Percentiles rank a stretch among this genome's conserved stretches.
Conservation (phyloP, 35 echinoderm and acorn worm genomes). For the Amphiura filiformis region DNA sequence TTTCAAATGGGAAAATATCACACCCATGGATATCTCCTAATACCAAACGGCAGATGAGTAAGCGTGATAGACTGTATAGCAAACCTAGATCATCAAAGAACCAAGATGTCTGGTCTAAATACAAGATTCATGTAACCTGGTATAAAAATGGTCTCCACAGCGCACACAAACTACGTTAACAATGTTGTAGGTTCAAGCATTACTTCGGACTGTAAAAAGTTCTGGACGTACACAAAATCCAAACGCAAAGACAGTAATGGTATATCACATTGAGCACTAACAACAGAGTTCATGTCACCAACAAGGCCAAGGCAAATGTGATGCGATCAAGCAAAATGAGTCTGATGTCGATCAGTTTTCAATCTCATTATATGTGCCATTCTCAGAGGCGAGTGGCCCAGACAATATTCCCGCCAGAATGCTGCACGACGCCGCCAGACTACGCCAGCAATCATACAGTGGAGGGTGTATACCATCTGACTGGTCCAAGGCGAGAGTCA, state of each 20-base stretch:
- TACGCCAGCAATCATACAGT: conserved; percentile 22
- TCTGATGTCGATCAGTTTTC: background rate
- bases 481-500: conserved; percentile 36
- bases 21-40: too few relatives aligned
- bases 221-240: conserved; percentile 39
- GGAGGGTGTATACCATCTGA: conserved; percentile 17
- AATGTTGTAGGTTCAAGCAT: conserved; percentile 5
- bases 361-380: background rate
- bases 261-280: background rate
- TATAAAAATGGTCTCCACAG: background rate
- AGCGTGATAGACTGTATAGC: background rate
- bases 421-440: background rate
- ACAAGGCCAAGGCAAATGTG: conserved; percentile 16
- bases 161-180: conserved; percentile 11
- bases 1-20: too few relatives aligned
- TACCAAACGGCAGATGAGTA: background rate
- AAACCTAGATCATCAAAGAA: background rate
- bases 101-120: background rate
- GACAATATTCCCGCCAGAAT: conserved; percentile 29
- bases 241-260: conserved; percentile 19
- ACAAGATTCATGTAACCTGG: background rate
- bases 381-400: conserved; percentile 27
- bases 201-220: conserved; percentile 22
- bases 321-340: conserved; percentile 10
- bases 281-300: background rate